Conservation (phyloP, 2,113 vertebrate genomes). For the Jacana jacana region DNA sequence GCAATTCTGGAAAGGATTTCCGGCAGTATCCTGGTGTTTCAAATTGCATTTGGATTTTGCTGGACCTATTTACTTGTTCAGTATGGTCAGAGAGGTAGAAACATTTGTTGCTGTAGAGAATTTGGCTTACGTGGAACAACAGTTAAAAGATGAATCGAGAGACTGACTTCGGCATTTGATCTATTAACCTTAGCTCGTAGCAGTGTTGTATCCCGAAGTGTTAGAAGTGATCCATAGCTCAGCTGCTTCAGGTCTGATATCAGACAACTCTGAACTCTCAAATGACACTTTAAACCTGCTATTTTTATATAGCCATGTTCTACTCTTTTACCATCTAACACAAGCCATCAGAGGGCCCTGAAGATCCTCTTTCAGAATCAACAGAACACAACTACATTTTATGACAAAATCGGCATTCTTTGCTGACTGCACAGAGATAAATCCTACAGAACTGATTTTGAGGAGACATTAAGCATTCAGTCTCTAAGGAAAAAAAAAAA, state of each 20-base stretch:
- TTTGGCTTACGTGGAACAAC: conserved; percentile 18
- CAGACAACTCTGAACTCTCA: neutral
- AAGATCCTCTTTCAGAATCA: neutral
- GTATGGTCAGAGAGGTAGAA: neutral
- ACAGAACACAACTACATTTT: neutral
- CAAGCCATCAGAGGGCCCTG: neutral
- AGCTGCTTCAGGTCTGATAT: neutral
- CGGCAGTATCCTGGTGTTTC: neutral
- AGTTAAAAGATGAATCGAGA: conserved; percentile 25
- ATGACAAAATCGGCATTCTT: neutral
- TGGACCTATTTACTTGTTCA: conserved; percentile 21
- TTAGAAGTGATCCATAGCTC: neutral
- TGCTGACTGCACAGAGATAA: neutral
- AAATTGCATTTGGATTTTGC: conserved; percentile 28
- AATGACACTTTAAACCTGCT: neutral
- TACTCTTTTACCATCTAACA: neutral
- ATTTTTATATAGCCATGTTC: neutral
- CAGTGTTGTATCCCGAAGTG: neutral
- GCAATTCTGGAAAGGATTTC: conserved; percentile 18
- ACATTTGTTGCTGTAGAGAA: conserved; percentile 24
- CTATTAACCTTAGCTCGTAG: neutral
- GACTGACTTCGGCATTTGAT: neutral
- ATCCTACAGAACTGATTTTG: neutral
- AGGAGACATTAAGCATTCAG: neutral
- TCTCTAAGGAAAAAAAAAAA: neutral